Evolutionary conservation across 2,888 invertebrate genomes (phyloP).

Genomic region (Seira musarum): DNA sequence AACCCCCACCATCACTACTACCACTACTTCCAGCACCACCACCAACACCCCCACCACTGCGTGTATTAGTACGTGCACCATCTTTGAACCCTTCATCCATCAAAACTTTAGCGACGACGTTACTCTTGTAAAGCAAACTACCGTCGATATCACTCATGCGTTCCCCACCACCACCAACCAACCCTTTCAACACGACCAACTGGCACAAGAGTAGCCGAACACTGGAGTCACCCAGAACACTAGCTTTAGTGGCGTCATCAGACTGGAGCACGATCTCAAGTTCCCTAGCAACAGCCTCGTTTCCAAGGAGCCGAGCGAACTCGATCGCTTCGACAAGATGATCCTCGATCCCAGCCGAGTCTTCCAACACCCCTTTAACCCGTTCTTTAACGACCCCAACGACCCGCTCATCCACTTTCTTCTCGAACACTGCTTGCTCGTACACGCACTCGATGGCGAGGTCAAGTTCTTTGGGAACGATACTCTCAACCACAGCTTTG

Average conservation of each 20-base stretch:
- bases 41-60: constrained; percentile 17
- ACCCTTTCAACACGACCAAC: constrained; percentile 54
- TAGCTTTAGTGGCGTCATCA: constrained; percentile 42
- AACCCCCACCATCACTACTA: background rate
- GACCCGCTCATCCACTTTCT: constrained; percentile 33
- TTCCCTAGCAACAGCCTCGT: constrained; percentile 50
- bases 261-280: constrained; percentile 38
- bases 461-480: constrained; percentile 37
- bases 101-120: constrained; percentile 26
- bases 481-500: constrained; percentile 31
- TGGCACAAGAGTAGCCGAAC: constrained; percentile 52
- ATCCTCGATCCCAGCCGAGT: too few relatives aligned
- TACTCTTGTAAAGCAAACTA: constrained; percentile 29
- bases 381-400: constrained; percentile 24
- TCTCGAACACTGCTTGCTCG: constrained; percentile 43
- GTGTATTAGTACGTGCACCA: background rate
- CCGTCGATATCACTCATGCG: background rate
- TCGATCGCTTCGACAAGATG: constrained; percentile 38
- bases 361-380: background rate
- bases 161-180: constrained; percentile 30
- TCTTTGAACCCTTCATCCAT: constrained; percentile 22
- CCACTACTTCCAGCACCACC: constrained; percentile 8
- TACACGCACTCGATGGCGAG: constrained; percentile 25
- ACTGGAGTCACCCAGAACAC: constrained; percentile 31
- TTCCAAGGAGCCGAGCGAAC: constrained; percentile 55